Conservation (phyloP, 2,888 invertebrate genomes). For the Eumerus sabulonum region DNA sequence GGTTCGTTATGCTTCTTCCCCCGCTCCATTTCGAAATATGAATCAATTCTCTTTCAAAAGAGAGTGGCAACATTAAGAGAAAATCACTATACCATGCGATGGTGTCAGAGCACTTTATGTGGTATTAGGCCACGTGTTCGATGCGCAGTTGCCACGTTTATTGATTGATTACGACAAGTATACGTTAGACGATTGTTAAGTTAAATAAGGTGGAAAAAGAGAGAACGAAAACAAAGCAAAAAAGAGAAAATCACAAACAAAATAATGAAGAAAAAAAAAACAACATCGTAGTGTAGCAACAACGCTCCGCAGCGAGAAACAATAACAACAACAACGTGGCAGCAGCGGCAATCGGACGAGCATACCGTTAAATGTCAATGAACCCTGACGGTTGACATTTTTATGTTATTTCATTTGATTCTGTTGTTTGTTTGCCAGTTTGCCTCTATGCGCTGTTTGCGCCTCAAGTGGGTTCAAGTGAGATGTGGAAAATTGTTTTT, state of each 20-base stretch:
- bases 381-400: slow-evolving; percentile 59
- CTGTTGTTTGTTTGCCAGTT: slow-evolving; percentile 25
- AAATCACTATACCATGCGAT: no score
- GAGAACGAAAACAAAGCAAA: slow-evolving; percentile 8
- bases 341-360: slow-evolving; percentile 35
- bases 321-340: slow-evolving; percentile 18
- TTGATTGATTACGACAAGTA: slow-evolving; percentile 38
- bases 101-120: not conserved
- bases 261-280: not conserved
- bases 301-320: slow-evolving; percentile 28
- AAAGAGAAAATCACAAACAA: slow-evolving; percentile 15
- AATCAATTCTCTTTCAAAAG: not conserved
- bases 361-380: slow-evolving; percentile 63
- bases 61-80: not conserved
- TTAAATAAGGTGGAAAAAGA: slow-evolving; percentile 17
- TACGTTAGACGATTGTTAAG: slow-evolving; percentile 6
- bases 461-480: not conserved
- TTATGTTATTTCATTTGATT: slow-evolving; percentile 44
- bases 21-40: no score
- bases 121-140: slow-evolving; percentile 34
- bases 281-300: not conserved
- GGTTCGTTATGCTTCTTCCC: no score
- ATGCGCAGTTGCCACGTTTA: slow-evolving; percentile 43
- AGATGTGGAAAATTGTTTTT: not conserved
- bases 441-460: slow-evolving; percentile 33